A percentile compares a stretch with the other conserved stretches of the same genome.
These are phyloP conservation scores for Clarias macrocephalus DNA, from an alignment of 2,113 vertebrate genomes.

Conservation along the genomic window DNA sequence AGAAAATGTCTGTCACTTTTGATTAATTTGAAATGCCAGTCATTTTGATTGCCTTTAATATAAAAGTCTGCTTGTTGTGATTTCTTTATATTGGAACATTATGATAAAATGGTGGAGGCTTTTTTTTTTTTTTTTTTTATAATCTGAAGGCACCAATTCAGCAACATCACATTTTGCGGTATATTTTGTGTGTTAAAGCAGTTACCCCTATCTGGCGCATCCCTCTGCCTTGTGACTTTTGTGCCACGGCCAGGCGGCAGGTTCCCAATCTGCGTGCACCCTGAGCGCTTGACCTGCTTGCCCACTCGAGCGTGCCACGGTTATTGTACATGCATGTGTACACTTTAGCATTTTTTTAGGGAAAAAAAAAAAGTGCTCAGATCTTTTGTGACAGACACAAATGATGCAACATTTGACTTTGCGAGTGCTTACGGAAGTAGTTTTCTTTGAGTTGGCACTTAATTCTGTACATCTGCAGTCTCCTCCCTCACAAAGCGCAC, in stretches of 20 bases:
- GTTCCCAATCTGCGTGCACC: constrained; percentile 38
- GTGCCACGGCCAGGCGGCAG: constrained; percentile 30
- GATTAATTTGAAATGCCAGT: constrained; percentile 13
- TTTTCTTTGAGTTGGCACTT: constrained; percentile 57
- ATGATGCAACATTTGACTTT: constrained; percentile 59
- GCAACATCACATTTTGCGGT: constrained; percentile 30
- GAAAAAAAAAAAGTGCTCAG: constrained; percentile 41
- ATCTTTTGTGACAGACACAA: constrained; percentile 56
- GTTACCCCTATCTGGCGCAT: constrained; percentile 39
- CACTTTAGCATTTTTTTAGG: constrained; percentile 40
- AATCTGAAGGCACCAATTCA: constrained; percentile 37
- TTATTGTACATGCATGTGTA: constrained; percentile 48
- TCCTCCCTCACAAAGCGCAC: constrained; percentile 41
- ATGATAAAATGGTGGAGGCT: constrained; percentile 17
- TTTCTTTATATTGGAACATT: constrained; percentile 36
- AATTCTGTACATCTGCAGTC: constrained; percentile 54
- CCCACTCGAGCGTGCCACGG: constrained; percentile 53
- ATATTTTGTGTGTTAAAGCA: constrained; percentile 40
- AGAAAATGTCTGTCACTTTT: constrained; percentile 5
- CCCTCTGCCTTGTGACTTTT: constrained; percentile 50
- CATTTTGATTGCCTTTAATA: constrained; percentile 44
- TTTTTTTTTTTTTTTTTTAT: constrained; percentile 4
- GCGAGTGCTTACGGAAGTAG: constrained; percentile 55
- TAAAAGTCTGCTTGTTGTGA: constrained; percentile 50
- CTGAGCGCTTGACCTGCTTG: constrained; percentile 54